Evolutionary conservation across 1,140 invertebrate genomes (phyloP), one percentile per base, ranked within the genome.

Genomic region (Dermatophagoides farinae): DNA sequence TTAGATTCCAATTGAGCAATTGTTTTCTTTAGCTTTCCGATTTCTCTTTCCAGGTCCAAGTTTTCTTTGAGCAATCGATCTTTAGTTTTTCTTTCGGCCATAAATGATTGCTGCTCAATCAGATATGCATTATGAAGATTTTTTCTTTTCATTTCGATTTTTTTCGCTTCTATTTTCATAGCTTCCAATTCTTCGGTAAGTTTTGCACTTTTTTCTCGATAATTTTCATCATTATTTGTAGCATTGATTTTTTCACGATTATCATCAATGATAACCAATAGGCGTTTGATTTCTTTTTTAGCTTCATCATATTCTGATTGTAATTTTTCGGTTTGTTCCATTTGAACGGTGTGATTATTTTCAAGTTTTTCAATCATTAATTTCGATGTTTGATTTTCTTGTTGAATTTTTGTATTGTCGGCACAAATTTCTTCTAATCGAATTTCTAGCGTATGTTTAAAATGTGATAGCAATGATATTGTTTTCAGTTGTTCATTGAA

Each of bases 61-160:
- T 62, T 62, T 18, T 62, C 61, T 22, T 57, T 46, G 8, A 44
- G 12, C 14, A 46, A 58, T 38, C 61, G 6, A 52, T 62, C 61
- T 38, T 62, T 62, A 1, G 52, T 55, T 10, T 23, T 46, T 16
- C 61, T 14, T 62, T 62, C 61, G 4, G 44, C 16, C 2, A 20
- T 37, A 46, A 62, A 62, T 23, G 61, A 62, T 18, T n/a, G 12
- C 18, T 57, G 16, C 20, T 57, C 39, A 10, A 61, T 20, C 8
- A 52, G 40, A n/a, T 52, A 39, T 10, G 31, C 49, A 22, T 52
- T 12, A 41, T 18, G 12, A 12, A 47, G 1, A 20, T 44, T 55
- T 38, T 44, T 55, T 20, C 39, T 39, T 55, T 55, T 47, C 46
- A 47, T 47, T 47, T 18, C 46, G 8, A 18, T 1, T 47, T 47